Conservation (phyloP, 2,113 vertebrate species). For the Sturnira hondurensis region DNA sequence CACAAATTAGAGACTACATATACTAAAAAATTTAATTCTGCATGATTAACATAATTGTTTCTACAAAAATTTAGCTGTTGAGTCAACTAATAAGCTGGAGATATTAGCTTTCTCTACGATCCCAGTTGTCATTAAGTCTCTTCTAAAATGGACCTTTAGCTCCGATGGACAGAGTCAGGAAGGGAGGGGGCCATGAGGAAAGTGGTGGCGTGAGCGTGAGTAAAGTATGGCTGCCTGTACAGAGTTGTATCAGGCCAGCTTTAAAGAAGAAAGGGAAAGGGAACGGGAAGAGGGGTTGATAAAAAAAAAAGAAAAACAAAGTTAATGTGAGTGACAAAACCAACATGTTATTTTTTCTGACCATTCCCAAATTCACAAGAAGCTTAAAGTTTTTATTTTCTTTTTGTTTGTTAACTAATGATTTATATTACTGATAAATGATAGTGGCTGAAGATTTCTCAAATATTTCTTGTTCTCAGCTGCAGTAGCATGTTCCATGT, state of each 20-base stretch:
- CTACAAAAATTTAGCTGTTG: background rate
- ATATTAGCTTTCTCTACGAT: background rate
- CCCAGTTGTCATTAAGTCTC: background rate
- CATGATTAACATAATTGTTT: background rate
- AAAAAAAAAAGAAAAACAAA: background rate
- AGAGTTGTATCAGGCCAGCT: background rate
- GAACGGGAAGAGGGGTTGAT: background rate
- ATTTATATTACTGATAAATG: constrained; percentile 30
- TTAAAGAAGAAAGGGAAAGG: background rate
- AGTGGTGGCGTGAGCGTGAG: background rate
- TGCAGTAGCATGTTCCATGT: background rate
- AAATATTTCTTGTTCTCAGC: background rate
- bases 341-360: background rate
- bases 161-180: background rate
- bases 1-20: background rate
- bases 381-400: background rate
- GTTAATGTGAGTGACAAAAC: background rate
- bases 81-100: background rate
- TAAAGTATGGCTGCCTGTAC: background rate
- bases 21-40: background rate
- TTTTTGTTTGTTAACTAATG: background rate
- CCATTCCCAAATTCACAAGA: background rate
- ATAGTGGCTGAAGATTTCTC: background rate
- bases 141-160: background rate
- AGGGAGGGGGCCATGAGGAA: background rate